Evolutionary conservation across 2,797 vertebrate genomes (phyloP), one percentile per base, ranked within the genome.

Genomic region (Gymnoscopelus braueri): DNA sequence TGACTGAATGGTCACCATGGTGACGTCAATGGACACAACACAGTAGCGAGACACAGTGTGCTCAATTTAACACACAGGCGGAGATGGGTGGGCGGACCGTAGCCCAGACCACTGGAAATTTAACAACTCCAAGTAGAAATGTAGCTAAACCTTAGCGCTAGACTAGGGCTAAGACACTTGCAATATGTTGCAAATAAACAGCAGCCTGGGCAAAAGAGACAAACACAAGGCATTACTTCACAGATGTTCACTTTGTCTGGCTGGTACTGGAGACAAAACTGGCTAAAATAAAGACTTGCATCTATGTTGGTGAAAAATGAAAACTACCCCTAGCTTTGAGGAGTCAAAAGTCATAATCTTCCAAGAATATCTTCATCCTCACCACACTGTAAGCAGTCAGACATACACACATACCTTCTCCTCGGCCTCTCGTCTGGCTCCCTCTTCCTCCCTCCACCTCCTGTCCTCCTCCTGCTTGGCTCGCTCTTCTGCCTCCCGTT

Each of bases 401-500:
- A 14, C 75, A 51, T 70, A 75, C 75, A 65, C 15, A 87, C 84
- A n/a, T 89, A 99, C 97, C 97, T 99, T 98, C 91, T 98, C 97
- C 76, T 96, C 97, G 0, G 95, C 88, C 80, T 97, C 96, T 84
- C 97, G 90, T 19, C 91, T 90, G 69, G 87, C 89, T 76, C 95
- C 89, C 89, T 98, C 96, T 90, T 97, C 96, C 91, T 98, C 97
- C 85, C 95, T 94, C 92, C 94, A 95, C 55, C 94, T 93, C 44
- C 95, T 92, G 77, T 96, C 96, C 77, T 97, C 97, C 83, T 98
- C 96, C 90, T 96, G 96, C 83, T 95, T 94, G 11, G 88, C 93
- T 2, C 97, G 93, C 63, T 98, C 97, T 74, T 99, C 98, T 0
- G 96, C 96, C 88, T 99, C 98, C 19, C 97, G 93, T 69, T 95